Base-by-base conservation (phyloP, 37 sponge, comb jelly and placozoan species). In the Cliona cf. orientalis region DNA sequence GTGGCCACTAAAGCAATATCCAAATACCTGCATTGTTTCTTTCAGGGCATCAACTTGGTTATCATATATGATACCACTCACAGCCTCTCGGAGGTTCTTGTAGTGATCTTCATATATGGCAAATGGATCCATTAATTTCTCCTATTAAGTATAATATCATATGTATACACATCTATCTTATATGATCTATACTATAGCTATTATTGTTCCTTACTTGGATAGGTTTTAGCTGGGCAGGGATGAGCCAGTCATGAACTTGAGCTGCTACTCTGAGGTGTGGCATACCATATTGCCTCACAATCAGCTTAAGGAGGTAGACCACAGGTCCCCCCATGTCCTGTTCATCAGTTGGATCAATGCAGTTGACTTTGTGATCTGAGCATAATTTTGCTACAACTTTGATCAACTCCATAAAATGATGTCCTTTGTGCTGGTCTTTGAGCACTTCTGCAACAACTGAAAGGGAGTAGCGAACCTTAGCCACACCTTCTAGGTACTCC, bases 241-340 rank as follows among this genome's bases (percentile, higher is more conserved):
- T 63, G 0, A 87, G 64, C 88, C 88, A 87, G 7, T 42, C 6
- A 44, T 57, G 84, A 22, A 40, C 45, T 12, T 49, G 36, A 32
- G 45, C 34, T 7, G 88, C 42, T 23, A 26, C 26, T 23, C 55
- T 84, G 49, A 92, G 44, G 22, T 49, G 75, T 28, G 81, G 43
- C 31, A 80, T 39, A 19, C 93, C 89, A 84, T 63, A 80, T 40
- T 66, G 84, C 29, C 89, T 80, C 21, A 84, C 85, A 25, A 92
- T 56, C 11, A 82, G 81, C 62, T 88, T 92, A 34, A 84, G n/a
- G 14, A 92, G 65, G 67, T 79, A 92, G 45, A 84, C 58, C 37
- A 37, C 64, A 57, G 81, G 79, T 34, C 80, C 76, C 3, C 42
- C 41, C 12, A 46, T 67, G 39, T 75, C 70, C 26, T 28, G 7